Conservation (phyloP, 2,888 invertebrate species). For the Oegoconia quadripuncta region DNA sequence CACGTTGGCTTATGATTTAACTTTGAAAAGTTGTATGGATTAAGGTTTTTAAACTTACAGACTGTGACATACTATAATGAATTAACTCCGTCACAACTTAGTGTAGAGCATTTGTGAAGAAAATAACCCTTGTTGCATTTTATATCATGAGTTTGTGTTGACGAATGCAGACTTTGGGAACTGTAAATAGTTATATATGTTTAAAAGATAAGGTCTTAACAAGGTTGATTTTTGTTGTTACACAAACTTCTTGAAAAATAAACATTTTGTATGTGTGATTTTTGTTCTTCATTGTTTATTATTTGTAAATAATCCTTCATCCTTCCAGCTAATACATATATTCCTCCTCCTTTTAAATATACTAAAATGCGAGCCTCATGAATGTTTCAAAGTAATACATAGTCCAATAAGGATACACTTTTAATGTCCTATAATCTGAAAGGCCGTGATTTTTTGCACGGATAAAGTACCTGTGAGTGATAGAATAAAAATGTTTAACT, state of each 20-base stretch:
- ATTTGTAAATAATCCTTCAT: background rate
- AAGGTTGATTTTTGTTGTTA: constrained; percentile 80
- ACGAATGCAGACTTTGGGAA: constrained; percentile 72
- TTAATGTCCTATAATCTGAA: too few relatives aligned
- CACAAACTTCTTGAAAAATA: constrained; percentile 78
- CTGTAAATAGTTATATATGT: constrained; percentile 78
- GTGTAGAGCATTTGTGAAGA: constrained; percentile 65
- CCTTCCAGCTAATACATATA: background rate
- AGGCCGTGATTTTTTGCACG: too few relatives aligned
- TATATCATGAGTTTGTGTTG: constrained; percentile 74
- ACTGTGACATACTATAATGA: constrained; percentile 69
- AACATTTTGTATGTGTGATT: constrained; percentile 79
- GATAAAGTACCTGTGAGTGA: too few relatives aligned
- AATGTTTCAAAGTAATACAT: background rate
- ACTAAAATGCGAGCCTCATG: background rate
- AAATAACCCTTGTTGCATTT: constrained; percentile 75
- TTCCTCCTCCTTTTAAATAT: background rate
- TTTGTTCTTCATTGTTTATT: constrained; percentile 52
- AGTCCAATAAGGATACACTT: too few relatives aligned
- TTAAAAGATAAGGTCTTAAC: constrained; percentile 76
- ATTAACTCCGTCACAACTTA: constrained; percentile 76
- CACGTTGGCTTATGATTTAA: constrained; percentile 68
- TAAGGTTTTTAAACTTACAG: constrained; percentile 60
- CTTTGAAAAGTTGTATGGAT: constrained; percentile 54
- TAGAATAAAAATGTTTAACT: too few relatives aligned